Evolutionary conservation across 2,113 vertebrate species (phyloP).

Genomic region (Ceyx melanurus): DNA sequence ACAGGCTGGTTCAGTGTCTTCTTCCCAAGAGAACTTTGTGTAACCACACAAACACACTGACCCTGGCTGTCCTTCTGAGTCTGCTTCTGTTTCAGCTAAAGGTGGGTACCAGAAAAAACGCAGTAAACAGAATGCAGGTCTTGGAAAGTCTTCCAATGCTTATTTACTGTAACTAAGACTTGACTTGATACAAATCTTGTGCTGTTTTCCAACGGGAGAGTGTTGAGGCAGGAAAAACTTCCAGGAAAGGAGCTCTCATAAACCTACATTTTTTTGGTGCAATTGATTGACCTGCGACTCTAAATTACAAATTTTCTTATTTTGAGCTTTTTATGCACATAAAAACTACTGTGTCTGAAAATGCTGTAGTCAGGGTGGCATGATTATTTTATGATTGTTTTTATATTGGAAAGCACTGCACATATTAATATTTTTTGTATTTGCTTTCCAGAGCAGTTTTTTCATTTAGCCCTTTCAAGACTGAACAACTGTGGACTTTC

Average conservation of each 20-base stretch:
- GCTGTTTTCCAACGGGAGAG: not conserved
- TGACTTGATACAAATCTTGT: not conserved
- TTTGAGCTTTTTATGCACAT: not conserved
- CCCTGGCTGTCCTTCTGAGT: not conserved
- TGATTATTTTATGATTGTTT: not conserved
- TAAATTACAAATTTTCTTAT: not conserved
- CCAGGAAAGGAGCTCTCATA: not conserved
- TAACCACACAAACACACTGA: not conserved
- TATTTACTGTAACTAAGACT: not conserved
- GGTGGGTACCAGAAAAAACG: not conserved
- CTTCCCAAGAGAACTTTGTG: fast-evolving
- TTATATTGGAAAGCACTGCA: not conserved
- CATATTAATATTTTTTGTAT: not conserved
- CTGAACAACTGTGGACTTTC: constrained; percentile 72
- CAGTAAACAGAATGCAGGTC: not conserved
- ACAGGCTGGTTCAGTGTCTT: not conserved
- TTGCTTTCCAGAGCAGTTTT: constrained; percentile 71
- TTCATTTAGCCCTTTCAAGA: constrained; percentile 73
- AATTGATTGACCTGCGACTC: not conserved
- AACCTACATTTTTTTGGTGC: not conserved
- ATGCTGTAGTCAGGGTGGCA: not conserved
- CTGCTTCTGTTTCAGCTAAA: not conserved
- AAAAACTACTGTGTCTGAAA: not conserved
- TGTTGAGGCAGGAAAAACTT: not conserved
- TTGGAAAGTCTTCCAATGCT: not conserved